These are phyloP conservation scores for Brachirus orientalis DNA, from an alignment of 2,113 vertebrate species.

Conservation along the genomic window DNA sequence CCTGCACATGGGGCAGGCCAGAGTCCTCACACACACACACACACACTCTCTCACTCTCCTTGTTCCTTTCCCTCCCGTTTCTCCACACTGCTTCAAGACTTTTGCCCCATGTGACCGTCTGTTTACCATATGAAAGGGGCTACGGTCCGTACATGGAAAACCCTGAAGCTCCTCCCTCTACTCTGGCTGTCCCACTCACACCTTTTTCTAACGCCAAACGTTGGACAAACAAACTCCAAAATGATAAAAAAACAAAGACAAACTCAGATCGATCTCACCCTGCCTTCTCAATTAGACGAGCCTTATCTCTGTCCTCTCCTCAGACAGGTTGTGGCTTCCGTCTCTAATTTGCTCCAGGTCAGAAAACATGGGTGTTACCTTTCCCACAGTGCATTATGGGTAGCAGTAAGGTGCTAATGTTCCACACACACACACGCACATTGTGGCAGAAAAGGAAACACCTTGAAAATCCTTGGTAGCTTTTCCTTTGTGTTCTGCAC, in stretches of 20 bases:
- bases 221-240: not conserved
- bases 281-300: not conserved
- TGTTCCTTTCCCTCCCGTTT: conserved; percentile 57
- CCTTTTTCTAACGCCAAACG: conserved; percentile 50
- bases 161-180: conserved; percentile 54
- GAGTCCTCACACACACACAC: conserved; percentile 46
- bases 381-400: conserved; percentile 73
- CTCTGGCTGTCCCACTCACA: conserved; percentile 44
- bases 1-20: conserved; percentile 47
- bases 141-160: conserved; percentile 35
- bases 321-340: conserved; percentile 8
- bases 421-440: not conserved
- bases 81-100: conserved; percentile 33
- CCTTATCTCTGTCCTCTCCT: conserved; percentile 14
- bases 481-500: conserved; percentile 27
- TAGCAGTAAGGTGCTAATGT: conserved; percentile 28
- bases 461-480: conserved; percentile 38
- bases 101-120: conserved; percentile 69
- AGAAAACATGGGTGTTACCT: conserved; percentile 63
- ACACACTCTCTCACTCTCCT: conserved; percentile 24
- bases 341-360: conserved; percentile 48
- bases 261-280: not conserved
- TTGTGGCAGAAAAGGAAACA: conserved; percentile 54
- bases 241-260: not conserved
- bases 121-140: conserved; percentile 67